Conservation (phyloP, 2,113 vertebrate genomes). For the Crotophaga sulcirostris region DNA sequence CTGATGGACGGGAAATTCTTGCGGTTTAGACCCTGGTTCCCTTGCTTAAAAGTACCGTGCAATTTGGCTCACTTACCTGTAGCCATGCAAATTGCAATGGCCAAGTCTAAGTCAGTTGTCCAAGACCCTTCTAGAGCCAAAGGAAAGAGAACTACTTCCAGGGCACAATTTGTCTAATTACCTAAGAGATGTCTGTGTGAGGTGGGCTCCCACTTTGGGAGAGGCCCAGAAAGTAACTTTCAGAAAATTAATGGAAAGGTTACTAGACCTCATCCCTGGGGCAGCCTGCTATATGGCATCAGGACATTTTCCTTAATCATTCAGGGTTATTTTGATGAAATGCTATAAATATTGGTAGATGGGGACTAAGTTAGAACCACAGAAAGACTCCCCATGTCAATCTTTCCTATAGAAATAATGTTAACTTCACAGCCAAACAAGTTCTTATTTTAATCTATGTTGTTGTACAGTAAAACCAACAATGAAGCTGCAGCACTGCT, state of each 20-base stretch:
- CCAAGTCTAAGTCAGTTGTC: neutral
- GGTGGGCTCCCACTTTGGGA: neutral
- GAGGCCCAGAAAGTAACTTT: neutral
- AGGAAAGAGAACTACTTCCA: neutral
- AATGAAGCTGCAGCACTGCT: neutral
- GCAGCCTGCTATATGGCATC: neutral
- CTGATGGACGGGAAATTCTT: neutral
- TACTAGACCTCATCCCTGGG: too few species aligned
- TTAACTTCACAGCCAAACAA: neutral
- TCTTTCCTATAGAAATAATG: neutral
- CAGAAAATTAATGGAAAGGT: neutral
- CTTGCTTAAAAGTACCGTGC: neutral
- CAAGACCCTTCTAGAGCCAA: neutral
- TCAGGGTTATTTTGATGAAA: neutral
- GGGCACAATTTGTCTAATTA: neutral
- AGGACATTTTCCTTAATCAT: neutral
- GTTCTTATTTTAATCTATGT: neutral
- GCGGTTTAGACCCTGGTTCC: neutral
- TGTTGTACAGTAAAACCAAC: neutral
- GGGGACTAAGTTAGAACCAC: neutral
- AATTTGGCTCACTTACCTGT: neutral
- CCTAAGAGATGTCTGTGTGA: accelerated
- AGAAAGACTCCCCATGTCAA: neutral
- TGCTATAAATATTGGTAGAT: neutral
- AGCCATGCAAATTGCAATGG: accelerated